Evolutionary conservation across 1,140 invertebrate genomes (phyloP).

Genomic region (Drosophila tristis): DNA sequence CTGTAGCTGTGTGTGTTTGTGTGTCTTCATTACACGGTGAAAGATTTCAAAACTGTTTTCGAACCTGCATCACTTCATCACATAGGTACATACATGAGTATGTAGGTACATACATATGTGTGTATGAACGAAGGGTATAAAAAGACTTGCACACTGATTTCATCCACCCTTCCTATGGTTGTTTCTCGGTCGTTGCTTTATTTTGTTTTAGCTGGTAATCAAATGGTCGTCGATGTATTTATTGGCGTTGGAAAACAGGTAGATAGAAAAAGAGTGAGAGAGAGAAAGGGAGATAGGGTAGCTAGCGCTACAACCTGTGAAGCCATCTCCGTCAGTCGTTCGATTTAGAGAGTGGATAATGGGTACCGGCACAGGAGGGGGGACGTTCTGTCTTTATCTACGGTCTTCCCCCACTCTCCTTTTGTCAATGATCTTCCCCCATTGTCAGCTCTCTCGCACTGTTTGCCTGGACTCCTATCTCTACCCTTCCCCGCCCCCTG

Average conservation of each 20-base stretch:
- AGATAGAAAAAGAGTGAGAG: conserved; percentile 1
- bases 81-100: background rate
- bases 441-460: too few relatives aligned
- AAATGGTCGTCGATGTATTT: conserved; percentile 63
- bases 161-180: conserved; percentile 30
- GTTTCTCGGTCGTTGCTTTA: conserved; percentile 35
- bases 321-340: background rate
- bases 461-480: too few relatives aligned
- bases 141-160: too few relatives aligned
- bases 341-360: background rate
- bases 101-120: conserved; percentile 7
- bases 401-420: too few relatives aligned
- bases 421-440: too few relatives aligned
- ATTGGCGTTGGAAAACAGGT: conserved; percentile 46
- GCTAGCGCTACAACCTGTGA: conserved; percentile 20
- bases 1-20: too few relatives aligned
- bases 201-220: conserved; percentile 67
- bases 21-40: too few relatives aligned
- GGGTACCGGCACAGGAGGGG: background rate
- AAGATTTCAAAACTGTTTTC: conserved; percentile 5
- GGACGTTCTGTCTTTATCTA: too few relatives aligned
- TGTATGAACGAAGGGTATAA: background rate
- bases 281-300: background rate
- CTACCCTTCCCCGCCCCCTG: too few relatives aligned
- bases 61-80: background rate